Evolutionary conservation across 2,113 vertebrate species (phyloP), one percentile per base, ranked within the genome.

Genomic region (Hylia prasina): DNA sequence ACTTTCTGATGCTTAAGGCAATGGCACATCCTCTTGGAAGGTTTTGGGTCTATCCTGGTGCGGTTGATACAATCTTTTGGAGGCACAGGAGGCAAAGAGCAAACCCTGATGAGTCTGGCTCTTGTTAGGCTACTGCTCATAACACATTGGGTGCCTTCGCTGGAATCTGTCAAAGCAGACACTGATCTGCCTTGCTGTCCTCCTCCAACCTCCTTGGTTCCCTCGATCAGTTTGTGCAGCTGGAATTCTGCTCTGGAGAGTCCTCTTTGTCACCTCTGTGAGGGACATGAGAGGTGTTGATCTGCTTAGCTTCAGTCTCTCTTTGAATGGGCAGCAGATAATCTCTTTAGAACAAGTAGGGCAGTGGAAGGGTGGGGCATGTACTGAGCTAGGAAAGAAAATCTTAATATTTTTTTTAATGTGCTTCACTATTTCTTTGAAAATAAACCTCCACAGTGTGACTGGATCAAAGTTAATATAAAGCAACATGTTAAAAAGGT

Each of bases 261-360:
- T 94, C 96, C 97, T 95, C 93, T 90, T 92, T 89, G 96, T 97
- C 95, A 97, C 89, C 97, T 95, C 86, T 96, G 69, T 63, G 94
- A 96, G 70, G 95, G 89, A 95, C 94, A 89, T 0, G 3, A 96
- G 91, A 97, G 81, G 89, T 76, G 97, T 97, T 98, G 98, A 98
- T 98, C 98, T 98, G 96, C 98, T 99, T 98, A 99, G 97, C 96
- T 96, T 98, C 98, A 98, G 98, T 98, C 98, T 98, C 97, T 77
- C 94, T 97, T 97, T 95, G 96, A 98, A 98, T 82, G 53, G 79
- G 94, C 95, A 97, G 93, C 90, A 96, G 96, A 97, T 99, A 99
- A 99, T 98, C 98, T 98, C 97, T 97, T 98, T 97, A 98, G 94
- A 95, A 93, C 96, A 97, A 98, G 97, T 96, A 98, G 98, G 98